Evolutionary conservation across 1,140 invertebrate species (phyloP).

Genomic region (Drosophila subpulchrella): DNA sequence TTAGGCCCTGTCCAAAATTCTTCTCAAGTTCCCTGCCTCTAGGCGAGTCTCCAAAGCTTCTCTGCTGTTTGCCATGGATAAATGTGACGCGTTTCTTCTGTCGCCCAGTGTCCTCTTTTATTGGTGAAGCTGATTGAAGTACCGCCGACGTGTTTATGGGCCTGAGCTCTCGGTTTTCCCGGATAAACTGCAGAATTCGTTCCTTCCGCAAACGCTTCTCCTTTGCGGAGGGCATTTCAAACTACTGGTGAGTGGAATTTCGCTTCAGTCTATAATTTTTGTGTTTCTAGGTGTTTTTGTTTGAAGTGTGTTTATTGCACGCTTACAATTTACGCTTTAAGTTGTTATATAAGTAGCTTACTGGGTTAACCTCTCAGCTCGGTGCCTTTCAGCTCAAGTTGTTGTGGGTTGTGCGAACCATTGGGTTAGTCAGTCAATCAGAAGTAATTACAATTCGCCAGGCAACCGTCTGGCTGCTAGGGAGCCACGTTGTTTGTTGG

Average conservation of each 20-base stretch:
- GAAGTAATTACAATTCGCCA: neutral
- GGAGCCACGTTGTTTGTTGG: conserved; percentile 18
- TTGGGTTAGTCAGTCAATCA: conserved; percentile 24
- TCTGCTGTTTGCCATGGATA: conserved; percentile 22
- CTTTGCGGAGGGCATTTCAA: conserved; percentile 17
- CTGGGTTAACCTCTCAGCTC: neutral
- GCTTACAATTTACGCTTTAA: neutral
- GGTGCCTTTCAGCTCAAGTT: conserved; percentile 5
- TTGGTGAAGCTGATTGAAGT: neutral
- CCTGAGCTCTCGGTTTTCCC: neutral
- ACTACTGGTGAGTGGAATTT: neutral
- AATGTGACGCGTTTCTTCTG: conserved; percentile 61
- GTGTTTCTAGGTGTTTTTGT: neutral
- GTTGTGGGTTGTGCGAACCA: conserved; percentile 14
- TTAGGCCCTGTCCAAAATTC: conserved; percentile 46
- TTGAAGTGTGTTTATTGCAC: neutral
- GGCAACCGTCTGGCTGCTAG: conserved; percentile 26
- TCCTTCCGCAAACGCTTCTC: conserved; percentile 13
- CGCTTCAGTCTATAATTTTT: neutral
- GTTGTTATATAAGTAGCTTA: conserved; percentile 19
- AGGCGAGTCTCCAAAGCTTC: neutral
- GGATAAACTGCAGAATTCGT: conserved; percentile 29
- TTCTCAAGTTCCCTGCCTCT: conserved; percentile 34
- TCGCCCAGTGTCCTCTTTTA: neutral
- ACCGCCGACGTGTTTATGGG: neutral